These are phyloP conservation scores for Callospermophilus lateralis DNA, from an alignment of 2,113 vertebrate species.

Conservation along the genomic window DNA sequence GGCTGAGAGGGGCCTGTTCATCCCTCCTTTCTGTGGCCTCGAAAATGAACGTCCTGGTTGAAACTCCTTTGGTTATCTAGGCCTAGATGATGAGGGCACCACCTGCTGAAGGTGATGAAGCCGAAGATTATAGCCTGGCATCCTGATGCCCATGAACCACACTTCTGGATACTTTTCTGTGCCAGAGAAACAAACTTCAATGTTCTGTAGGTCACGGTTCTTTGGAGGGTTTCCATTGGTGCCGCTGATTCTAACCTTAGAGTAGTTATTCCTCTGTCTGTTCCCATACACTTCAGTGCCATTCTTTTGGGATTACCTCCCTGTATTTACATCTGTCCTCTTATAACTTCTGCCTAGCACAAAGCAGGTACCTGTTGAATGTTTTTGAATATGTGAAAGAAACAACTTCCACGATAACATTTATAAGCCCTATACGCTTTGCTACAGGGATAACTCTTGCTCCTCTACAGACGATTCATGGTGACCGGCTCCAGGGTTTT, in stretches of 20 bases:
- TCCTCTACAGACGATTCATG: not conserved
- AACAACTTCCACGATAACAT: constrained; percentile 3
- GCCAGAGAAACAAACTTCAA: not conserved
- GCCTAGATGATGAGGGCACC: not conserved
- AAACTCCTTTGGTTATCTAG: not conserved
- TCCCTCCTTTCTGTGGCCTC: not conserved
- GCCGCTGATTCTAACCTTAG: not conserved
- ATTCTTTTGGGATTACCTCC: not conserved
- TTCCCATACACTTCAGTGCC: not conserved
- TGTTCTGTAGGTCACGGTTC: not conserved
- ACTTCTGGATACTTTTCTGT: not conserved
- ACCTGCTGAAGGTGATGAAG: accelerated
- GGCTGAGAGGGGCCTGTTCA: not conserved
- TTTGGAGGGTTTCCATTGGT: not conserved
- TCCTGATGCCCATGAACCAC: not conserved
- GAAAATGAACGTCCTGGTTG: not conserved
- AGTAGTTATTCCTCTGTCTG: not conserved
- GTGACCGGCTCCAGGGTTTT: not conserved
- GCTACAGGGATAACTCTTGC: not conserved
- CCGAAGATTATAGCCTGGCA: not conserved
- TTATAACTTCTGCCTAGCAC: not conserved
- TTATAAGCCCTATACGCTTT: not conserved
- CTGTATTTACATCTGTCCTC: not conserved
- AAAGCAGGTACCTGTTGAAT: not conserved
- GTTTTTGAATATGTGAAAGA: constrained; percentile 32